Conservation (phyloP, 1,140 invertebrate species). For the Aphidius gifuensis region DNA sequence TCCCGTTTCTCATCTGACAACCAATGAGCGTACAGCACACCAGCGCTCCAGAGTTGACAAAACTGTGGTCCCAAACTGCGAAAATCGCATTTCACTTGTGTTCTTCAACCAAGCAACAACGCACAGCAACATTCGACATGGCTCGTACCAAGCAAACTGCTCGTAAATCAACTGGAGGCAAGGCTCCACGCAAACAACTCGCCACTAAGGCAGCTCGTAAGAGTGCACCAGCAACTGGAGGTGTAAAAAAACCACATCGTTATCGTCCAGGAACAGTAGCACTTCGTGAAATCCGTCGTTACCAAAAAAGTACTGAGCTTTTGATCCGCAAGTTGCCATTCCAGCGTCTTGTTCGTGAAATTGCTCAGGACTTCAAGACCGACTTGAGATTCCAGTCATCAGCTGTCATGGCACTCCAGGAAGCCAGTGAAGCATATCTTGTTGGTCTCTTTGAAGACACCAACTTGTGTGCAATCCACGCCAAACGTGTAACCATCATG, state of each 20-base stretch:
- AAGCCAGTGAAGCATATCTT: slow-evolving; percentile 5
- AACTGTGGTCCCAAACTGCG: too few relatives aligned
- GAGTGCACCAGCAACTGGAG: slow-evolving; percentile 1
- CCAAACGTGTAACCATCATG: background rate
- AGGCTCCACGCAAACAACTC: slow-evolving; percentile 48
- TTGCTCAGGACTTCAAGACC: too few relatives aligned
- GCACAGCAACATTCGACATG: slow-evolving; percentile 51
- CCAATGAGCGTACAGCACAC: too few relatives aligned
- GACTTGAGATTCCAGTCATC: too few relatives aligned
- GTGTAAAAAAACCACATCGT: slow-evolving; percentile 3
- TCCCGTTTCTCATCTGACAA: too few relatives aligned
- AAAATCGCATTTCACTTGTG: too few relatives aligned
- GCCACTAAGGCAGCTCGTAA: slow-evolving; percentile 2
- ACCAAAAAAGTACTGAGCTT: background rate
- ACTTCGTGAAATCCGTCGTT: background rate
- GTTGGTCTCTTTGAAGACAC: slow-evolving; percentile 7
- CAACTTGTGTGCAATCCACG: background rate
- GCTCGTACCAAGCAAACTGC: slow-evolving; percentile 80
- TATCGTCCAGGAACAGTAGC: slow-evolving; percentile 1
- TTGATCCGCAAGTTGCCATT: slow-evolving; percentile 5
- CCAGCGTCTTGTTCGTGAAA: background rate
- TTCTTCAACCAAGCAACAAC: too few relatives aligned
- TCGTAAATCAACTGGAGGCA: slow-evolving; percentile 72
- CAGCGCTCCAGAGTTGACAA: too few relatives aligned
- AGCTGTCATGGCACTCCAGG: slow-evolving; percentile 4